Conservation (phyloP, 2,797 vertebrate genomes). For the Poliocrania exsul region DNA sequence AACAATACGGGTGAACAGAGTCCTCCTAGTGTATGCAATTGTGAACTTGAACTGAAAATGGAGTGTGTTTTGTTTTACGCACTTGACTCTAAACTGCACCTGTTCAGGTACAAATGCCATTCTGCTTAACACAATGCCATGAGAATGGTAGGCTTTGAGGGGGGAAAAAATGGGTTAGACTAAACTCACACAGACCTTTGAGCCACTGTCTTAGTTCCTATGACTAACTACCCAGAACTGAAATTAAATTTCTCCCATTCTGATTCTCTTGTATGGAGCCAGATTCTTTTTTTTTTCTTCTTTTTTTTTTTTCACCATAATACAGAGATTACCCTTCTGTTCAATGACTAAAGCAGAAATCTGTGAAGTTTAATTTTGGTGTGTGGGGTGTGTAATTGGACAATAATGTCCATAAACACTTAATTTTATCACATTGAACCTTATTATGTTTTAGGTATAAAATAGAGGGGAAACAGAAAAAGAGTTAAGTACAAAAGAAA, state of each 20-base stretch:
- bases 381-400: background rate
- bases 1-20: background rate
- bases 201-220: background rate
- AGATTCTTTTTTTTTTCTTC: background rate
- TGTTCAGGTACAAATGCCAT: background rate
- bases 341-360: background rate
- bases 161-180: background rate
- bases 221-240: background rate
- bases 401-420: background rate
- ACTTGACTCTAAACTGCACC: background rate
- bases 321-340: background rate
- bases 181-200: background rate
- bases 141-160: background rate
- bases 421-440: background rate
- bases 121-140: background rate
- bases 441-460: conserved; percentile 8
- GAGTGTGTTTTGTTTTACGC: background rate
- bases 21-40: background rate
- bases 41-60: background rate
- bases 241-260: background rate
- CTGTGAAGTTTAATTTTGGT: background rate
- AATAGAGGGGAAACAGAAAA: background rate
- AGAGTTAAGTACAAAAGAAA: conserved; percentile 38
- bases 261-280: background rate
- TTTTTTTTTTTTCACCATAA: background rate